Base-by-base conservation (phyloP, 2,113 vertebrate species). In the Gulo gulo region DNA sequence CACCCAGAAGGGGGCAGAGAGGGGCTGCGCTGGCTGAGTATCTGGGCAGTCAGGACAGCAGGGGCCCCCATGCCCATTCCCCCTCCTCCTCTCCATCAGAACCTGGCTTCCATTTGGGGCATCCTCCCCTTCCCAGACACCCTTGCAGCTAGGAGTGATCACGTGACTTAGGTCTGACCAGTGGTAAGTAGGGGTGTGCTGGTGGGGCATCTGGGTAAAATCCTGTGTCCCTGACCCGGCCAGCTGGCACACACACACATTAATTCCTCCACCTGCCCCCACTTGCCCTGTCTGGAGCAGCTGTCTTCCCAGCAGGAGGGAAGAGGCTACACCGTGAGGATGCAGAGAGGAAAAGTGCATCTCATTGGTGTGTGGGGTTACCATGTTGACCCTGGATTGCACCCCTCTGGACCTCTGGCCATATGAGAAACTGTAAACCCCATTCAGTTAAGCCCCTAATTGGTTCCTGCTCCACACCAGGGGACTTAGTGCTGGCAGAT, bases 1-100 rank as follows among this genome's bases (percentile, higher is more conserved):
- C 0, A 4, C 67, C 31, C 16, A 0, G 2, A 9, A 39, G 31
- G 4, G 23, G 5, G 15, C 23, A 5, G 1, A 20, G 23, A 7
- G 21, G 71, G 34, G 3, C 26, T 6, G 16, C 10, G 3, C n/a
- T 1, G 21, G 9, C 13, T 8, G 8, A 18, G 14, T 20, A 29
- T 80, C 78, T 14, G 36, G 36, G 69, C 15, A 13, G 21, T n/a
- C 36, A 31, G 23, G 42, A 74, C 9, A n/a, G n/a, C 57, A 7
- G 24, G 1, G 14, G 67, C 45, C 10, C 59, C 45, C 45, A 52
- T 3, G 10, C 29, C 55, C 45, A 7, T 71, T 42, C 21, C 45
- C 59, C 15, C 29, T 31, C n/a, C 23, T 45, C 14, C 20, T 59
- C 12, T 29, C 45, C 45, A 8, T 16, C 23, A 67, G 87, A 79